These are phyloP conservation scores for Dione juno DNA, from an alignment of 2,888 invertebrate genomes.

Conservation along the genomic window DNA sequence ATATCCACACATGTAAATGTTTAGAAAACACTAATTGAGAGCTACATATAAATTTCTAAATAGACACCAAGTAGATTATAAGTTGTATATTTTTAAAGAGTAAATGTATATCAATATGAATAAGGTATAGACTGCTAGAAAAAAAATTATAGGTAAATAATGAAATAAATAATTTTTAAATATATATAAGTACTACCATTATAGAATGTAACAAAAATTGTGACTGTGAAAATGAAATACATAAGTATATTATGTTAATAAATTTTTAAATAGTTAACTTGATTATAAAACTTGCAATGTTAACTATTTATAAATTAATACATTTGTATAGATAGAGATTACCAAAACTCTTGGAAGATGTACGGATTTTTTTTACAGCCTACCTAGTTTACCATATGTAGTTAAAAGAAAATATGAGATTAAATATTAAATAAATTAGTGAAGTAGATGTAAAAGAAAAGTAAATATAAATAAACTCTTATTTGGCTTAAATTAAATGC, in stretches of 20 bases:
- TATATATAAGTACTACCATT: not conserved
- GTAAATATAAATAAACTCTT: slow-evolving; percentile 45
- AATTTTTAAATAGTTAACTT: not conserved
- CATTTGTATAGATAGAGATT: not conserved
- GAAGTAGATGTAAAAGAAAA: not conserved
- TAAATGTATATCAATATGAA: slow-evolving; percentile 25
- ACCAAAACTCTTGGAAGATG: not conserved
- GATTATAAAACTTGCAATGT: not conserved
- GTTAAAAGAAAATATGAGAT: not conserved
- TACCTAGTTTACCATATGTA: not conserved
- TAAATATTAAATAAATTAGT: slow-evolving; percentile 9
- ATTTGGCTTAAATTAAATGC: slow-evolving; percentile 81
- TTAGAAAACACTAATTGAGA: slow-evolving; percentile 59
- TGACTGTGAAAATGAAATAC: not conserved
- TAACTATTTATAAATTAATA: not conserved
- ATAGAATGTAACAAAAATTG: slow-evolving; percentile 6
- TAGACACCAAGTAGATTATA: slow-evolving; percentile 45
- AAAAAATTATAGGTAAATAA: not conserved
- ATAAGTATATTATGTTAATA: not conserved
- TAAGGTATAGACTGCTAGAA: slow-evolving; percentile 28
- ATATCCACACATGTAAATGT: slow-evolving; percentile 50
- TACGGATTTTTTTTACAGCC: not conserved
- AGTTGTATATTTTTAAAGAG: slow-evolving; percentile 18
- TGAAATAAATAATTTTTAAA: too few relatives aligned
- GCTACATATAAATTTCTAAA: slow-evolving; percentile 55